Conservation (phyloP, 1,140 invertebrate genomes). For the Drosophila lini region DNA sequence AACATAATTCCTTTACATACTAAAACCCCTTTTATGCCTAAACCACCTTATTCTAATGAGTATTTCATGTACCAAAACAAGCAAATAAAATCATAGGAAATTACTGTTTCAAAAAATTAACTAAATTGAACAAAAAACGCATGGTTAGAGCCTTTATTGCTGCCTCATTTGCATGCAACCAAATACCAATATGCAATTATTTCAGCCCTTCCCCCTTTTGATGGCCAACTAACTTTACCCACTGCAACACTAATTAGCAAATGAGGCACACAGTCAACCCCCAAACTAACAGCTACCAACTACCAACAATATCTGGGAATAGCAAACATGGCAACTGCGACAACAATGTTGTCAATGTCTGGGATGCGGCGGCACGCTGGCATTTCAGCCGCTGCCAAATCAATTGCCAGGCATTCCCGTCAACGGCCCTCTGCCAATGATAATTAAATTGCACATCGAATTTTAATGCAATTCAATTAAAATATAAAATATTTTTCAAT, state of each 20-base stretch:
- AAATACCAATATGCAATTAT: constrained; percentile 21
- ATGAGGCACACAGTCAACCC: constrained; percentile 26
- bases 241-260: constrained; percentile 54
- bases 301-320: constrained; percentile 13
- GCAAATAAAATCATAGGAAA: not conserved
- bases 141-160: constrained; percentile 17
- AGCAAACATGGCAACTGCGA: constrained; percentile 5
- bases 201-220: not conserved
- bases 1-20: not conserved
- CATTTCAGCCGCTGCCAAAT: constrained; percentile 27
- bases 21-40: not conserved
- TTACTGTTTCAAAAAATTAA: constrained; percentile 9
- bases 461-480: constrained; percentile 71
- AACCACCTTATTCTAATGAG: not conserved
- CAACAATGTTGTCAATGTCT: constrained; percentile 41
- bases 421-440: constrained; percentile 35
- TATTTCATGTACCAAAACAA: constrained; percentile 1
- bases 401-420: constrained; percentile 35
- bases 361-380: constrained; percentile 22
- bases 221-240: constrained; percentile 19
- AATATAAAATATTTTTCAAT: constrained; percentile 65
- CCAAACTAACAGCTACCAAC: not conserved
- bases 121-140: constrained; percentile 12
- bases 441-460: constrained; percentile 65
- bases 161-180: constrained; percentile 43